phyloP scores from a whole-genome alignment of 2,888 invertebrate species.

The Euzetes globulus region DNA sequence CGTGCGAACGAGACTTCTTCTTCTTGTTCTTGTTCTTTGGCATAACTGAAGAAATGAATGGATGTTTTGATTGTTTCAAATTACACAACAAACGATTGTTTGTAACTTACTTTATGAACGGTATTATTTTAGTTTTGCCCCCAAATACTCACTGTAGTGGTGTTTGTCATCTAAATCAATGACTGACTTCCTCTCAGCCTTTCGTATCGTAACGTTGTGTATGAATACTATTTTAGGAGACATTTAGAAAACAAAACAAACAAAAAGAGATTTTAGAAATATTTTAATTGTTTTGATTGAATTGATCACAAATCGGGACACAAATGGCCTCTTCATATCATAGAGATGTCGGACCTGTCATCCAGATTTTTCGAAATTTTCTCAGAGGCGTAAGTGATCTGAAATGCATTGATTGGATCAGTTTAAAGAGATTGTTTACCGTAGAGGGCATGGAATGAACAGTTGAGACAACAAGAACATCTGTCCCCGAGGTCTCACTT shows the following conservation, averaged over 20 bases:
- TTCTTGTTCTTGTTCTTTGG: too few species aligned
- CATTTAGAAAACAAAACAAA: too few species aligned
- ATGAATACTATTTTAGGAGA: too few species aligned
- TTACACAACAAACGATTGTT: too few species aligned
- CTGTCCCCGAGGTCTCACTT: background rate
- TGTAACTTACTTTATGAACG: too few species aligned
- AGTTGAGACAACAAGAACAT: background rate
- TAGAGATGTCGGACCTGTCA: slow-evolving; percentile 21
- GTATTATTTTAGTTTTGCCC: too few species aligned
- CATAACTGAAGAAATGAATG: too few species aligned
- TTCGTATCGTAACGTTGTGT: too few species aligned
- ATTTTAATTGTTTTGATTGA: background rate
- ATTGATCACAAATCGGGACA: background rate
- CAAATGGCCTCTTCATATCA: background rate
- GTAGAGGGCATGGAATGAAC: slow-evolving; percentile 17
- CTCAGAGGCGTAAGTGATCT: background rate
- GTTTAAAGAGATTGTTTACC: background rate
- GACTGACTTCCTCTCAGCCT: too few species aligned
- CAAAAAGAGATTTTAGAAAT: background rate
- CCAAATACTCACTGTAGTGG: too few species aligned
- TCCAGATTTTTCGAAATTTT: background rate
- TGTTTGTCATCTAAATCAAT: too few species aligned
- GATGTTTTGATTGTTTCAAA: too few species aligned
- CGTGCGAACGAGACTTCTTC: background rate
- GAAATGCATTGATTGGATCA: background rate